Percentiles rank a stretch among this genome's conserved stretches.
These are phyloP conservation scores for Numenius arquata DNA, from an alignment of 2,113 vertebrate genomes.

Conservation along the genomic window DNA sequence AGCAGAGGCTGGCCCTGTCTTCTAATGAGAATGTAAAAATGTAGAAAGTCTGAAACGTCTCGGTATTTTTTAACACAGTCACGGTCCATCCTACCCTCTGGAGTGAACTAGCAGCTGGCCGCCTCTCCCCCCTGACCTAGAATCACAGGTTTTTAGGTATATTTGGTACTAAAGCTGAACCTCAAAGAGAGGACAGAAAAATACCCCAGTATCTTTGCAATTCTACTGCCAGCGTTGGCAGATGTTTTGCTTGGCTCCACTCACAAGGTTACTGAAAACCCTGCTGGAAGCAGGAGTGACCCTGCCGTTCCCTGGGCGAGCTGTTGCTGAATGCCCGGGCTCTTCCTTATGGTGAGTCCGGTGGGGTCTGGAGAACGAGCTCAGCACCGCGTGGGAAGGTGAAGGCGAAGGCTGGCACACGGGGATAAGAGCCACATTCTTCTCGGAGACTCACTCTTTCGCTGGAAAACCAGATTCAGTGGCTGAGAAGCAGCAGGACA, in stretches of 20 bases:
- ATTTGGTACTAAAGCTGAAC: background rate
- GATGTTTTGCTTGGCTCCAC: background rate
- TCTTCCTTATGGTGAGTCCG: background rate
- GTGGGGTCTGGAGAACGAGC: rapidly evolving
- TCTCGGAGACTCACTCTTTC: background rate
- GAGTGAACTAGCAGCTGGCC: background rate
- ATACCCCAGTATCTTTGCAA: rapidly evolving
- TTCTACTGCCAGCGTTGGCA: background rate
- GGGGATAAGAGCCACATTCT: background rate
- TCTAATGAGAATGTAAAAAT: background rate
- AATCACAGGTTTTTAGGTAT: background rate
- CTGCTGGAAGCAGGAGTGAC: background rate
- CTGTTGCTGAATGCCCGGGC: rapidly evolving
- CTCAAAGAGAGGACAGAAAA: background rate
- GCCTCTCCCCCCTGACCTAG: background rate
- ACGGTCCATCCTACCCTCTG: background rate
- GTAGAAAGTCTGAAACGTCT: background rate
- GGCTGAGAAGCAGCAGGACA: background rate
- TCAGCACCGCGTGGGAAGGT: rapidly evolving
- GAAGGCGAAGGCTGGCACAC: background rate
- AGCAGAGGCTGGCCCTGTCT: background rate
- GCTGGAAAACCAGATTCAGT: background rate
- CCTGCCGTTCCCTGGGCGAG: rapidly evolving
- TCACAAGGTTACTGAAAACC: background rate
- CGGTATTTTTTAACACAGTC: background rate